Conservation (phyloP, 2,113 vertebrate genomes). For the Harpagus bidentatus region DNA sequence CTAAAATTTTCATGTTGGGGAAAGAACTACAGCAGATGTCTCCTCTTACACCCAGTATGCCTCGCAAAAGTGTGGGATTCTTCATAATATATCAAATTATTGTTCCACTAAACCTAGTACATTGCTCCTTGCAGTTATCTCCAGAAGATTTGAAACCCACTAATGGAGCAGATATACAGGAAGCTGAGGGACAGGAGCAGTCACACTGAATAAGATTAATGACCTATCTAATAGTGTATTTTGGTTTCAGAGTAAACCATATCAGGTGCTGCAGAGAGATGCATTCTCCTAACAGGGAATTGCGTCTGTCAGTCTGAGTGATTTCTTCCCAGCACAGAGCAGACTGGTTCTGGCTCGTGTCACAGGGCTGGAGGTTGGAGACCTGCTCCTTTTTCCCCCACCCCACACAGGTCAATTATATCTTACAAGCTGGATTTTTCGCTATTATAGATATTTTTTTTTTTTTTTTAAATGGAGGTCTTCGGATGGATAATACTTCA, state of each 20-base stretch:
- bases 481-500: neutral
- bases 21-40: neutral
- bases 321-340: neutral
- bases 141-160: neutral
- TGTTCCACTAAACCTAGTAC: neutral
- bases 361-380: accelerated
- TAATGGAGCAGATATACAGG: neutral
- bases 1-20: neutral
- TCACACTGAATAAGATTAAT: neutral
- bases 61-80: neutral
- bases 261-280: neutral
- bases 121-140: neutral
- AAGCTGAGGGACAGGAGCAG: neutral
- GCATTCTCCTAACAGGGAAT: neutral
- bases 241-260: neutral
- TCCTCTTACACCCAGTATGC: neutral
- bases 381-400: neutral
- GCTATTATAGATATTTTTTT: neutral
- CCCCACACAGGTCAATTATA: neutral
- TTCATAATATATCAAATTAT: neutral
- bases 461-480: neutral
- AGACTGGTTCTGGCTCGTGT: neutral
- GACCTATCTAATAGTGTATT: neutral
- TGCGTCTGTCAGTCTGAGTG: neutral
- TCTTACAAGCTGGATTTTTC: neutral